phyloP scores from a whole-genome alignment of 2,888 invertebrate genomes.

The Lithophane semibrunnea region DNA sequence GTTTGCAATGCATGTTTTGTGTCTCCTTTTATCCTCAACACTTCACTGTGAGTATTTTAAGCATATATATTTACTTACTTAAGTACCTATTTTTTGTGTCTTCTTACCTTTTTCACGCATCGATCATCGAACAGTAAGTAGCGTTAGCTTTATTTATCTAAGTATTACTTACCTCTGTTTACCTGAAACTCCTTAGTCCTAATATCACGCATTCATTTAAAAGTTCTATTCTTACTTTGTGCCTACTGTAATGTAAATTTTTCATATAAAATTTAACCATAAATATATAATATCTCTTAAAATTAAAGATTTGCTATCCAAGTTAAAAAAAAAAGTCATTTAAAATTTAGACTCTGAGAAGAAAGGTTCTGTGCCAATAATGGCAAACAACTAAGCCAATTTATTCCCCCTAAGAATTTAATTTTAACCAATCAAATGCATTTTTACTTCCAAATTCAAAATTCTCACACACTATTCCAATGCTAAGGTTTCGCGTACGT shows the following conservation, averaged over 20 bases:
- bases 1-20: slow-evolving; percentile 53
- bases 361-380: no score
- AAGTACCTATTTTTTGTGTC: slow-evolving; percentile 54
- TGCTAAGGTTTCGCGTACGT: slow-evolving; percentile 97
- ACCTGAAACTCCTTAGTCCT: slow-evolving; percentile 58
- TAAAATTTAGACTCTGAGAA: no score
- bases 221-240: slow-evolving; percentile 7
- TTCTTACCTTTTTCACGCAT: slow-evolving; percentile 44
- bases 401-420: background rate
- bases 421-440: background rate
- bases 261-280: no score
- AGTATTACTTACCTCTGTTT: slow-evolving; percentile 46
- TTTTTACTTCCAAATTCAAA: background rate
- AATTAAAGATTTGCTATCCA: no score
- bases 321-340: no score
- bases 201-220: slow-evolving; percentile 49
- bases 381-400: background rate
- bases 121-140: slow-evolving; percentile 63
- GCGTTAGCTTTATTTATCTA: slow-evolving; percentile 31
- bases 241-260: no score
- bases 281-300: no score
- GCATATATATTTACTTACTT: slow-evolving; percentile 38
- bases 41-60: slow-evolving; percentile 63
- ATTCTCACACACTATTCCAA: slow-evolving; percentile 42
- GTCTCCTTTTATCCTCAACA: slow-evolving; percentile 49